phyloP scores from a whole-genome alignment of 2,888 invertebrate species.

The Coleophora deauratella region DNA sequence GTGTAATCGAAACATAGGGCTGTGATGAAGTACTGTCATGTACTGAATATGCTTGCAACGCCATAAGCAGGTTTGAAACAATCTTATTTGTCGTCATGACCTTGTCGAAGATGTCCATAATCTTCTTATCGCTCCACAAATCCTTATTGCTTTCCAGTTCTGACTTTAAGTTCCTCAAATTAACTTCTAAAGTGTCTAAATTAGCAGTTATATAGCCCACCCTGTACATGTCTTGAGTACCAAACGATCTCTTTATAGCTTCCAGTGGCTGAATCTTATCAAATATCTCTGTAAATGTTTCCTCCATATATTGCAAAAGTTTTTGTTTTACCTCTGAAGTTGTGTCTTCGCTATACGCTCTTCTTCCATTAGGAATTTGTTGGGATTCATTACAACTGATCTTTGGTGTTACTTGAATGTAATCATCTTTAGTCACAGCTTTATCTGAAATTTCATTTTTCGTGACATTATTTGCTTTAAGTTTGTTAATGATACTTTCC shows the following conservation, averaged over 20 bases:
- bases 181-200: constrained; percentile 31
- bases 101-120: constrained; percentile 32
- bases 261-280: constrained; percentile 23
- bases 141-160: constrained; percentile 23
- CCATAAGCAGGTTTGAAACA: constrained; percentile 19
- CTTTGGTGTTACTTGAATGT: no score
- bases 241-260: constrained; percentile 21
- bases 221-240: constrained; percentile 22
- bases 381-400: constrained; percentile 5
- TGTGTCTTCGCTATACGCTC: constrained; percentile 4
- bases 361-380: constrained; percentile 7
- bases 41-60: constrained; percentile 17
- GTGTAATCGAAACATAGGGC: no score
- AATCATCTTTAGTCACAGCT: no score
- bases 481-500: no score
- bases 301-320: constrained; percentile 25
- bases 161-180: constrained; percentile 24
- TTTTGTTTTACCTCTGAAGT: constrained; percentile 24
- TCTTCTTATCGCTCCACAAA: constrained; percentile 24
- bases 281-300: constrained; percentile 27
- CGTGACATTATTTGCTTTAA: no score
- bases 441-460: no score
- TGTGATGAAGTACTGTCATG: no score
- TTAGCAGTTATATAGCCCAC: constrained; percentile 40
- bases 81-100: constrained; percentile 25